Evolutionary conservation across 2,113 vertebrate genomes (phyloP).

Genomic region (Otis tarda): DNA sequence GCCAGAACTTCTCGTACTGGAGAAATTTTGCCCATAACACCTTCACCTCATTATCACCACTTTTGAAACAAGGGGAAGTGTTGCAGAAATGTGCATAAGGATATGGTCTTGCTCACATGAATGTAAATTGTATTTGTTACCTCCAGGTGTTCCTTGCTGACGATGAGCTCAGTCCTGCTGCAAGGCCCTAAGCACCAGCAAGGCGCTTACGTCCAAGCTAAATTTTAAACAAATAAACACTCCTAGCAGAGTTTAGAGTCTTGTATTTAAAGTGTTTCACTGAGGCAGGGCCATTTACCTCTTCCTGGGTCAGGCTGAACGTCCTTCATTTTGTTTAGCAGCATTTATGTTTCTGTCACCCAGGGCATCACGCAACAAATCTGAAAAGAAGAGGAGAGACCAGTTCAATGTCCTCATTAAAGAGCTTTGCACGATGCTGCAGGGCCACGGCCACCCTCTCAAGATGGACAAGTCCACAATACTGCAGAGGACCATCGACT

Average conservation of each 20-base stretch:
- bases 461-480: constrained; percentile 88
- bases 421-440: constrained; percentile 85
- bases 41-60: not conserved
- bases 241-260: not conserved
- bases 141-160: not conserved
- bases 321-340: not conserved
- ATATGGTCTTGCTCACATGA: not conserved
- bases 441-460: constrained; percentile 81
- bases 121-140: not conserved
- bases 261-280: not conserved
- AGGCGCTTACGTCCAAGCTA: not conserved
- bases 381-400: constrained; percentile 85
- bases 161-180: not conserved
- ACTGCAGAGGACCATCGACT: constrained; percentile 82
- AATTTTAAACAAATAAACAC: not conserved
- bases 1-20: not conserved
- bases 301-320: not conserved
- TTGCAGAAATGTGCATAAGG: not conserved
- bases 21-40: not conserved
- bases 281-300: not conserved
- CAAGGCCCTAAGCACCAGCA: not conserved
- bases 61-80: not conserved
- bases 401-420: constrained; percentile 85
- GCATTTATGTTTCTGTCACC: not conserved
- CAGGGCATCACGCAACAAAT: constrained; percentile 84